Conservation (phyloP, 2,113 vertebrate genomes). For the Callopanchax toddi region DNA sequence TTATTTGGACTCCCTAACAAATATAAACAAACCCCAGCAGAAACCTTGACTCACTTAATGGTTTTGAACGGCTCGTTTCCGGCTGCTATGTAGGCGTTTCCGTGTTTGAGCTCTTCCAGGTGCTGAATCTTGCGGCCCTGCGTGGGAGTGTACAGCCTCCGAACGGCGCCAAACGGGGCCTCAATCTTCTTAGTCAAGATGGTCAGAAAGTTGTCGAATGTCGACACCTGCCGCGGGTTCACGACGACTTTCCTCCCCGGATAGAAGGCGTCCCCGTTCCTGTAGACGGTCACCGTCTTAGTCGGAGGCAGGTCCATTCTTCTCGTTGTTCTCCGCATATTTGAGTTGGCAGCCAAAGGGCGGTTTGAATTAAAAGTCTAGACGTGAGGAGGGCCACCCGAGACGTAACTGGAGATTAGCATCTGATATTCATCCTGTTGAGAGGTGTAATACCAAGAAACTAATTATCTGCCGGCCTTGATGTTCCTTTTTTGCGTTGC, state of each 20-base stretch:
- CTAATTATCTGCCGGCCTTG: conserved; percentile 7
- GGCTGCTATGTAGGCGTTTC: conserved; percentile 78
- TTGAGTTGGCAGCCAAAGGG: background rate
- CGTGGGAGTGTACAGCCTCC: conserved; percentile 76
- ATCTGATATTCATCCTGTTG: conserved; percentile 45
- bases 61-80: conserved; percentile 80
- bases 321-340: conserved; percentile 26
- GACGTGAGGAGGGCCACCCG: background rate
- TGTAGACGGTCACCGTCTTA: conserved; percentile 77
- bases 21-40: no score
- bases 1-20: background rate
- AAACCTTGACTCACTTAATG: conserved; percentile 78
- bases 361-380: background rate
- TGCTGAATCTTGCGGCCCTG: conserved; percentile 63
- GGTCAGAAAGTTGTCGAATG: conserved; percentile 78
- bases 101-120: conserved; percentile 69
- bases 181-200: conserved; percentile 67
- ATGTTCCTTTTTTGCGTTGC: background rate
- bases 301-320: conserved; percentile 57
- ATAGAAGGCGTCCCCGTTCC: conserved; percentile 81
- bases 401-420: conserved; percentile 46
- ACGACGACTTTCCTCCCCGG: conserved; percentile 75
- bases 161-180: conserved; percentile 77
- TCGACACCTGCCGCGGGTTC: conserved; percentile 67
- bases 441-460: conserved; percentile 36